Conservation (phyloP, 2,888 invertebrate genomes). For the Piscicola geometra region DNA sequence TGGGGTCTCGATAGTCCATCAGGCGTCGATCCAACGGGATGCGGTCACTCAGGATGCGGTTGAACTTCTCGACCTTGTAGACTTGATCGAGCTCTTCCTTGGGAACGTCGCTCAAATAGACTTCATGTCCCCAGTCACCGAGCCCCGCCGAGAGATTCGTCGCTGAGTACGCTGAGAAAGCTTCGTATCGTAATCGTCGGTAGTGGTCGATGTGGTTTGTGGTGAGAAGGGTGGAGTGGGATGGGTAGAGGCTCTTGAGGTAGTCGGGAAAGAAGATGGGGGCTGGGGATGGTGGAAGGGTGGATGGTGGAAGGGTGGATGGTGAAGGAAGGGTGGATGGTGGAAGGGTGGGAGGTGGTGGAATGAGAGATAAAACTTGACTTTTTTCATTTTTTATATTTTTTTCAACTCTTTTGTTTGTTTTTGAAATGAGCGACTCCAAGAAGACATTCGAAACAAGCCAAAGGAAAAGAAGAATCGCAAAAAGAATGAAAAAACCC, state of each 20-base stretch:
- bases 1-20: conserved; percentile 6
- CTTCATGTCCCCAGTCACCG: conserved; percentile 16
- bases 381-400: too few relatives aligned
- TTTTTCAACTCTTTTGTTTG: too few relatives aligned
- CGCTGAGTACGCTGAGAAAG: neutral
- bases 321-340: neutral
- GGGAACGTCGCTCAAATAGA: neutral
- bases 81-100: neutral
- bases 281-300: neutral
- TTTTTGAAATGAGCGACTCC: too few relatives aligned
- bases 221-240: too few relatives aligned
- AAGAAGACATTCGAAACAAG: too few relatives aligned
- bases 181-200: neutral
- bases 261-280: neutral
- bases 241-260: neutral
- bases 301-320: neutral
- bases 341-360: neutral
- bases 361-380: too few relatives aligned
- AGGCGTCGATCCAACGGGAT: conserved; percentile 24
- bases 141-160: neutral
- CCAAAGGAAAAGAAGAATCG: too few relatives aligned
- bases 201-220: too few relatives aligned
- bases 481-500: neutral
- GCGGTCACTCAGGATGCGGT: conserved; percentile 19
- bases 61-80: conserved; percentile 16